These are phyloP conservation scores for Caenorhabditis doughertyi DNA, from an alignment of 2,888 invertebrate genomes.

Conservation along the genomic window DNA sequence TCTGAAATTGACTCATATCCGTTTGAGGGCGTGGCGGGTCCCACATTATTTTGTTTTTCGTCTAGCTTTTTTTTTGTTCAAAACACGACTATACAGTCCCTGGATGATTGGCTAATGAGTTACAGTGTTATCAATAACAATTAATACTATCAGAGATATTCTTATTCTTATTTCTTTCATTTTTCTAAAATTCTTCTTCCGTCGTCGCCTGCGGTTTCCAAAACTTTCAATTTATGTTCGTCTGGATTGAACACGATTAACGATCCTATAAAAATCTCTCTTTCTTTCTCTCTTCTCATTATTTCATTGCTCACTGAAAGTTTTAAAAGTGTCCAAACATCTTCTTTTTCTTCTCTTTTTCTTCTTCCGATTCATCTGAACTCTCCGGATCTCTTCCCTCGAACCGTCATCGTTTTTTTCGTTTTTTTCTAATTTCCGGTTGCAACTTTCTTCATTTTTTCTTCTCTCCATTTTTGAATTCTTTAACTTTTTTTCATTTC, in stretches of 20 bases:
- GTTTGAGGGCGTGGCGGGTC: not conserved
- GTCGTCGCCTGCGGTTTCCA: not conserved
- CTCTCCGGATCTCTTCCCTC: not conserved
- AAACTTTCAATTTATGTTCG: constrained; percentile 53
- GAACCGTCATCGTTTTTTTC: not conserved
- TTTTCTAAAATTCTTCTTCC: not conserved
- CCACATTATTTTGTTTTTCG: not conserved
- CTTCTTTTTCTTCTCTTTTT: constrained; percentile 12
- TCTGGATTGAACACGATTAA: constrained; percentile 58
- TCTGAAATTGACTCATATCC: constrained; percentile 26
- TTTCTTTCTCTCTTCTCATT: constrained; percentile 7
- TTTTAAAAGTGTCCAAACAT: constrained; percentile 46
- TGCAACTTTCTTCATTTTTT: constrained; percentile 2
- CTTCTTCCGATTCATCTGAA: constrained; percentile 10
- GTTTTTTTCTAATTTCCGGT: constrained; percentile 47
- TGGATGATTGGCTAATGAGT: not conserved
- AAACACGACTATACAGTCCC: constrained; percentile 27
- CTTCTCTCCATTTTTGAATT: not conserved
- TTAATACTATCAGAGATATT: not conserved
- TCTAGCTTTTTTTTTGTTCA: not conserved
- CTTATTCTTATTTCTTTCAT: not conserved
- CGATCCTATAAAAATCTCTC: constrained; percentile 47
- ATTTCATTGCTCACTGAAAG: not conserved
- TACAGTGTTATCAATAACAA: not conserved
- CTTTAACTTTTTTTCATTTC: constrained; percentile 27